Percentiles rank a stretch among this genome's conserved stretches.
Evolutionary conservation across 2,113 vertebrate genomes (phyloP).

Genomic region (Tragulus kanchil): DNA sequence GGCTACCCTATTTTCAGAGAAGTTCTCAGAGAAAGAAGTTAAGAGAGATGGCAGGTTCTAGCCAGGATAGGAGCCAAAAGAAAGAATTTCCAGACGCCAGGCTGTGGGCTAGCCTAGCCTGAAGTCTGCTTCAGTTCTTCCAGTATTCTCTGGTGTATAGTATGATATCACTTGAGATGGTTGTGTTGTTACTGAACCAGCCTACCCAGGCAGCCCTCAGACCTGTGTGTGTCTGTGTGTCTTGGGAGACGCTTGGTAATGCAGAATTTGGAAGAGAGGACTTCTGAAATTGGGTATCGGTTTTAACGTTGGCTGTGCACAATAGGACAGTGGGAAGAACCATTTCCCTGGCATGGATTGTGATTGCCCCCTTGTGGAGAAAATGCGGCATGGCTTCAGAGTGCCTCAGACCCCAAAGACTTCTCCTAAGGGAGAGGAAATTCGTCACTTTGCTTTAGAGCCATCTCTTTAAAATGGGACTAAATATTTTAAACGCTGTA

Average conservation of each 20-base stretch:
- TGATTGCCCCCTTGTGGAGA: constrained; percentile 90
- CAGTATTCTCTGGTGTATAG: not conserved
- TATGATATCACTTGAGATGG: not conserved
- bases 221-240: not conserved
- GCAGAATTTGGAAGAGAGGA: not conserved
- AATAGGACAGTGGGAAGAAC: not conserved
- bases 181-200: not conserved
- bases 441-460: constrained; percentile 27
- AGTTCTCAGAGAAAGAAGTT: not conserved
- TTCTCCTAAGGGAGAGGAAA: not conserved
- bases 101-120: not conserved
- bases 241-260: not conserved
- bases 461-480: constrained; percentile 23
- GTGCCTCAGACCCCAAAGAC: not conserved
- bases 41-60: not conserved
- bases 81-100: not conserved
- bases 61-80: not conserved
- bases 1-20: not conserved
- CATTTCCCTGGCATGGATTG: constrained; percentile 62
- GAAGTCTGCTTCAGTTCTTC: not conserved
- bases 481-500: not conserved
- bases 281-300: not conserved
- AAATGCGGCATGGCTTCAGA: not conserved
- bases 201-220: not conserved
- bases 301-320: not conserved